Base-by-base conservation (phyloP, 2,888 invertebrate species). In the Epinotia brunnichana region DNA sequence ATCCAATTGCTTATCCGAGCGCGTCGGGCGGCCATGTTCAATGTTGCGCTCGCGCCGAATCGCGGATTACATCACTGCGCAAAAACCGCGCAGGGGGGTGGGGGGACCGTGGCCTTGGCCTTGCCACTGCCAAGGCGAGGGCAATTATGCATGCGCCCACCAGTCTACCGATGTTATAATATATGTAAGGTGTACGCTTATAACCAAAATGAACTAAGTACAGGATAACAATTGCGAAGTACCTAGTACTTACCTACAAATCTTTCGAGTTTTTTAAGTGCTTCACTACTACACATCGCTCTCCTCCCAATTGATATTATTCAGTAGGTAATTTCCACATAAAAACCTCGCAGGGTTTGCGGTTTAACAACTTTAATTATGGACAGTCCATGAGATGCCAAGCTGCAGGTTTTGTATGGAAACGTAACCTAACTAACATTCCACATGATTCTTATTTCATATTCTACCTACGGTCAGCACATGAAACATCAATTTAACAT, bases 71-170 rank as follows among this genome's bases (percentile, higher is more conserved):
- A 92, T 92, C 92, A 92, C 86, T 86, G 86, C 84, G 88, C 90
- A 91, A 92, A 92, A 92, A 90, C 88, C 83, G 48, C 81, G 86
- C 84, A 13, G 48, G 85, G 62, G 74, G 71, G 76, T 70, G 68
- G 67, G 75, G 76, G 61, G 78, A 74, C 83, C 78, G 80, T 77
- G 90, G 85, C 92, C 91, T 91, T 92, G 91, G 92, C 91, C 91
- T 92, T 91, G 92, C 86, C 85, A 87, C 89, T 90, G 90, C 89
- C 91, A 90, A 90, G 91, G 91, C 90, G 90, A 90, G 86, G 87
- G 87, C 89, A 88, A 89, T 90, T 91, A 90, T 86, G 88, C 87
- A 85, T 89, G 90, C 91, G 91, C 89, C 91, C 89, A 89, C 88
- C 83, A 85, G 90, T 90, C 91, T 90, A 79, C 88, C 87, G 83